Evolutionary conservation across 2,888 invertebrate genomes (phyloP), one percentile per base, ranked within the genome.

Genomic region (Megastigmus dorsalis): DNA sequence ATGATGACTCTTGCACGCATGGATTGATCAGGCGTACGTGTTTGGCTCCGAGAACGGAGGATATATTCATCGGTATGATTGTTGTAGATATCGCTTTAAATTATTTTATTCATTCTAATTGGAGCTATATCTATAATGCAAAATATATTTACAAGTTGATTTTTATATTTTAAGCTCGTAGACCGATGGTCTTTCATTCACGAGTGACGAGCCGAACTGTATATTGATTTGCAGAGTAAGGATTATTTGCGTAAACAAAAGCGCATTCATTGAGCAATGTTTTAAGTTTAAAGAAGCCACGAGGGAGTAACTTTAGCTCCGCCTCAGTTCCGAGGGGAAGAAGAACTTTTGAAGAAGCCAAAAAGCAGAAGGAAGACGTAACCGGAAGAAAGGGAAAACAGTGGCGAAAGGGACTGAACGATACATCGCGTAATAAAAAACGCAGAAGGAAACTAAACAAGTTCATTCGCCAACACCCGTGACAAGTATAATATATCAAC

Each of bases 251-350:
- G 63, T 38, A 55, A 74, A 68, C 15, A 43, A 38, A 54, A 62
- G 33, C 54, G 26, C 10, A 36, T 52, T 55, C 66, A 65, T 66
- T 20, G 30, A 59, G 33, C 9, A 66, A 13, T 43, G 6, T 15
- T n/a, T 33, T 38, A 13, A n/a, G 15, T 38, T 18, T 20, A 10
- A 15, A 10, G 67, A 66, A 71, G 71, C 59, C 62, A 28, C 6
- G 50, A 72, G 57, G 57, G 57, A 41, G 75, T 72, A 68, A 68
- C 36, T 68, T 43, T 60, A 68, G 59, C 72, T 57, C 43, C 63
- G 43, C 36, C 41, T 48, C 38, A n/a, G n/a, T 48, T 41, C 18
- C 41, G 43, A 48, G 48, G 57, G 52, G 52, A 36, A 41, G 20
- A 38, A 57, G 50, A 43, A 26, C 43, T 48, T 60, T 36, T 28